Evolutionary conservation across 1,140 invertebrate genomes (phyloP).

Genomic region (Tetramorium simillimum): DNA sequence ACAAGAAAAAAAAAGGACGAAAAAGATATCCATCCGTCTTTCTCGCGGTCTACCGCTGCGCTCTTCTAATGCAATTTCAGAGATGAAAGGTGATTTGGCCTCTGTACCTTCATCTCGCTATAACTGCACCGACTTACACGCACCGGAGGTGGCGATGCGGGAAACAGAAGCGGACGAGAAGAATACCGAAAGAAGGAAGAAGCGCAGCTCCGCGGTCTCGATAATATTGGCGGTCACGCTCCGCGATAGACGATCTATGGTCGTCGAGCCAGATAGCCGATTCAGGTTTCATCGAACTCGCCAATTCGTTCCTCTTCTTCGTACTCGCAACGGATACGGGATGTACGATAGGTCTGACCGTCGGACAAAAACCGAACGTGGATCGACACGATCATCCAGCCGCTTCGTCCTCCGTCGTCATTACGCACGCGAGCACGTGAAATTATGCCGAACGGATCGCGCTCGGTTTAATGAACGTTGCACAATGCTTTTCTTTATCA

Average conservation of each 20-base stretch:
- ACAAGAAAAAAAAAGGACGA: background rate
- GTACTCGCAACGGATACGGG: background rate
- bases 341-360: conserved; percentile 5
- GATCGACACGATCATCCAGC: background rate
- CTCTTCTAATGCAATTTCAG: conserved; percentile 13
- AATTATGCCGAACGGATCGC: background rate
- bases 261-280: background rate
- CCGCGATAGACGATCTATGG: background rate
- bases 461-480: conserved; percentile 27
- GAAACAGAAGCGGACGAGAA: conserved; percentile 1
- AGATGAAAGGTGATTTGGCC: conserved; percentile 26
- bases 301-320: background rate
- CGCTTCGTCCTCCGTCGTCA: background rate
- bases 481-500: conserved; percentile 19
- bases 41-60: conserved; percentile 22
- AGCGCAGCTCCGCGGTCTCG: background rate
- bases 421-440: conserved; percentile 8
- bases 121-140: conserved; percentile 8
- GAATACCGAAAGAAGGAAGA: background rate
- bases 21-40: background rate
- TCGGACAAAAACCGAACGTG: background rate
- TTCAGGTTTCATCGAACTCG: conserved; percentile 3
- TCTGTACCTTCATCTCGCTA: background rate
- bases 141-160: background rate
- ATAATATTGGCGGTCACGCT: conserved; percentile 6